Percentiles rank a stretch among this genome's conserved stretches.
Conservation (phyloP, 2,113 vertebrate genomes). For the Australoheros scitulus region DNA sequence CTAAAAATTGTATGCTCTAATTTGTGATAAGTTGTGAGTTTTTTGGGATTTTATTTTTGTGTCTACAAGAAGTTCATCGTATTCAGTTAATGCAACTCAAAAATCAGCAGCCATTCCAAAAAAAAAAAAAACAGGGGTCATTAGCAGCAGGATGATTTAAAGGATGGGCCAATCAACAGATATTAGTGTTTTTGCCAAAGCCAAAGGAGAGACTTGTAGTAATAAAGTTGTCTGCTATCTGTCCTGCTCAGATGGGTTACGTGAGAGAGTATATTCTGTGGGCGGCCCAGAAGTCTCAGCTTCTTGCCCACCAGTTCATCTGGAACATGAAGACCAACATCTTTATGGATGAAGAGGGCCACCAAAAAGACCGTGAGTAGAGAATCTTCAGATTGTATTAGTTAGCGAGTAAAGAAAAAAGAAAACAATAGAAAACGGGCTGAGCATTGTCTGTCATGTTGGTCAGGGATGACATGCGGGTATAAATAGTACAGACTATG, state of each 20-base stretch:
- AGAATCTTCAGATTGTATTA: neutral
- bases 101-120: too few relatives aligned
- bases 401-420: neutral
- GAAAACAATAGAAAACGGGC: neutral
- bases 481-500: too few relatives aligned
- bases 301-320: conserved; percentile 97
- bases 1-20: neutral
- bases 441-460: too few relatives aligned
- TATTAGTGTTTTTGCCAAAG: neutral
- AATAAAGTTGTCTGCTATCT: neutral
- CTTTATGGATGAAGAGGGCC: conserved; percentile 93
- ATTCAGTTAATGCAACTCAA: too few relatives aligned
- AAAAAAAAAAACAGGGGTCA: neutral
- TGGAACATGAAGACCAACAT: conserved; percentile 99
- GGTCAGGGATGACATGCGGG: too few relatives aligned
- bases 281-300: conserved; percentile 96
- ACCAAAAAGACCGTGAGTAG: conserved; percentile 96
- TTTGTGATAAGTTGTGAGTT: neutral
- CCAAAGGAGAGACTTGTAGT: neutral
- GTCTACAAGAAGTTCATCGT: too few relatives aligned
- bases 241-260: conserved; percentile 90
- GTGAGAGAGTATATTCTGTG: conserved; percentile 98
- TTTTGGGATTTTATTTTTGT: neutral
- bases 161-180: neutral
- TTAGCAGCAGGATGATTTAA: neutral